Base-by-base conservation (phyloP, 2,888 invertebrate genomes). In the Zeuzera pyrina region DNA sequence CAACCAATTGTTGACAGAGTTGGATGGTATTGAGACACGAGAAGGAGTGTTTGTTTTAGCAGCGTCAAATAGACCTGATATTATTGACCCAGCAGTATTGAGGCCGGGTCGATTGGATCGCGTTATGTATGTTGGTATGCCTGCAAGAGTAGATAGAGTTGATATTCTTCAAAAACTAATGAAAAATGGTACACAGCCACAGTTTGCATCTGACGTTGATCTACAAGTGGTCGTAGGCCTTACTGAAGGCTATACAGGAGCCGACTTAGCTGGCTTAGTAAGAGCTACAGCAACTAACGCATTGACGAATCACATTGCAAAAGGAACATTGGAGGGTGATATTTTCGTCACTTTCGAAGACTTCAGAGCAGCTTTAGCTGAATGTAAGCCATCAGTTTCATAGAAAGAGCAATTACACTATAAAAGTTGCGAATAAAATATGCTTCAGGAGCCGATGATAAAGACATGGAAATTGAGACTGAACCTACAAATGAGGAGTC, bases 1-100 rank as follows among this genome's bases (percentile, higher is more conserved):
- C 0, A 99, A 98, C 69, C 98, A 98, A 71, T 84, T 99, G 69
- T 78, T 99, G 29, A 98, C 98, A 0, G 98, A 99, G 86, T 97
- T 99, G 98, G 98, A 99, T 62, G 98, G 98, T 2, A 88, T 98
- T 23, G 95, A 96, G 63, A 89, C 90, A 15, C 88, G 98, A 29
- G 90, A 92, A 60, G 94, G 95, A 1, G 98, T 99, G 3, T 99
- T 94, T 65, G 87, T 99, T 12, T 88, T 99, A 78, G 98, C 96
- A 0, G 98, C 98, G 0, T 97, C 95, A 14, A 99, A 99, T 81
- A 86, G 98, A 47, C 97, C 97, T 0, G 97, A 99, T 57, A 97
- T 97, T 12, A 91, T 99, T 34, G 98, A 99, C 74, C 94, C 97
- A 2, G 98, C 98, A 0, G 91, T 99, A 22, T 71, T 98, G 38